Evolutionary conservation across 2,113 vertebrate species (phyloP).

Genomic region (Meles meles): DNA sequence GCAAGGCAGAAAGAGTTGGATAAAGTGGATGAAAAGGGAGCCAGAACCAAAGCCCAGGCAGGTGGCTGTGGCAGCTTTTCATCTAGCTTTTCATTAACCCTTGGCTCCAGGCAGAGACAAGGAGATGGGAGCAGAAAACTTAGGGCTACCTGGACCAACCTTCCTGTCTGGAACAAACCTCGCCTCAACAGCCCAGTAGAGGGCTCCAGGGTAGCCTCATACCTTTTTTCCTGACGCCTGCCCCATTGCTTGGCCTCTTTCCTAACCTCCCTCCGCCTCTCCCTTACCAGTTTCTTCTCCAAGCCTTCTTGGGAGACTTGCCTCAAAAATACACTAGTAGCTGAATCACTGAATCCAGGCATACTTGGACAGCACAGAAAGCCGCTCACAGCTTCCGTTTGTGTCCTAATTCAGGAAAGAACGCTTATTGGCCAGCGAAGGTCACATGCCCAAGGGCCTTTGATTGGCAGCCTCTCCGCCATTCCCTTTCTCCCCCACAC

Average conservation of each 20-base stretch:
- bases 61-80: not conserved
- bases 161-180: not conserved
- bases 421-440: not conserved
- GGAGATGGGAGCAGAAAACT: not conserved
- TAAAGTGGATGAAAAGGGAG: not conserved
- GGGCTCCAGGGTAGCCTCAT: accelerated
- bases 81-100: not conserved
- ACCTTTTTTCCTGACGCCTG: not conserved
- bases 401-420: not conserved
- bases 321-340: not conserved
- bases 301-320: not conserved
- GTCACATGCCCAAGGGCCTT: not conserved
- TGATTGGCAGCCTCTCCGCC: not conserved
- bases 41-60: not conserved
- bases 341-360: not conserved
- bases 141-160: not conserved
- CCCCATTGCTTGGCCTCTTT: not conserved
- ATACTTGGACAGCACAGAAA: not conserved
- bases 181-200: not conserved
- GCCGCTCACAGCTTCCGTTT: not conserved
- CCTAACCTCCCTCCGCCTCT: not conserved
- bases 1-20: not conserved
- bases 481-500: not conserved
- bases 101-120: not conserved
- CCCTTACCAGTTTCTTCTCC: not conserved